Conservation (phyloP, 30 jellyfish, hydroid and myxozoan species). For the Clytia hemisphaerica region DNA sequence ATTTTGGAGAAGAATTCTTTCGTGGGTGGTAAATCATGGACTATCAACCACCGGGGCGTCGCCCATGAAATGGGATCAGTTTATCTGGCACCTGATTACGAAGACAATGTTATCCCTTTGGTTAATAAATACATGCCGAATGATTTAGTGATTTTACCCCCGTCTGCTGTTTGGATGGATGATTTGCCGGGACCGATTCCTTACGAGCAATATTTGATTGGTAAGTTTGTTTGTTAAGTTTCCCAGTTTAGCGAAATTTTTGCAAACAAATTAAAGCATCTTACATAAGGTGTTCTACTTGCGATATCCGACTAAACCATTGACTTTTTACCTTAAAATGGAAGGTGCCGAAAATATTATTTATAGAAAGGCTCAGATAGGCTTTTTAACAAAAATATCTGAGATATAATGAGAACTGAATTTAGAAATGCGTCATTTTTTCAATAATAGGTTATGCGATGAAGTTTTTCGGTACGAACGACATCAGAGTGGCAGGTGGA, state of each 20-base stretch:
- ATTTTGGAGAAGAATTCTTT: constrained; percentile 39
- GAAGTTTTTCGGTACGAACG: too few species aligned
- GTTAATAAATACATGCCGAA: constrained; percentile 38
- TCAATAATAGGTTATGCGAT: too few species aligned
- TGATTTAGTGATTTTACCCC: constrained; percentile 42
- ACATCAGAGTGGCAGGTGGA: constrained; percentile 6
- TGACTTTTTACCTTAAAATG: too few species aligned
- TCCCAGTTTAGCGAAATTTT: too few species aligned
- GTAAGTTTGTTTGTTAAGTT: too few species aligned
- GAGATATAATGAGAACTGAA: too few species aligned
- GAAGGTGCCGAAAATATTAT: too few species aligned
- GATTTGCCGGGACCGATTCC: constrained; percentile 30
- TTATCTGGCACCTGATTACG: constrained; percentile 76
- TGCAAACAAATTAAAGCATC: constrained; percentile 51
- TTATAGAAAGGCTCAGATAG: too few species aligned
- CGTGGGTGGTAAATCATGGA: constrained; percentile 73
- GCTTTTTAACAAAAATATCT: too few species aligned
- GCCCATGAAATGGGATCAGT: constrained; percentile 79
- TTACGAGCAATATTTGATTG: constrained; percentile 29
- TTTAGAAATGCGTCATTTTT: too few species aligned
- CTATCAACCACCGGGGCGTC: constrained; percentile 54
- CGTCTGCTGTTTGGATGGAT: constrained; percentile 67
- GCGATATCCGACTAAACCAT: too few species aligned
- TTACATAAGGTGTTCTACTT: too few species aligned
- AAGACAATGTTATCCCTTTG: constrained; percentile 43